phyloP scores from a whole-genome alignment of 2,888 invertebrate species.

The Rotaria magnacalcarata region DNA sequence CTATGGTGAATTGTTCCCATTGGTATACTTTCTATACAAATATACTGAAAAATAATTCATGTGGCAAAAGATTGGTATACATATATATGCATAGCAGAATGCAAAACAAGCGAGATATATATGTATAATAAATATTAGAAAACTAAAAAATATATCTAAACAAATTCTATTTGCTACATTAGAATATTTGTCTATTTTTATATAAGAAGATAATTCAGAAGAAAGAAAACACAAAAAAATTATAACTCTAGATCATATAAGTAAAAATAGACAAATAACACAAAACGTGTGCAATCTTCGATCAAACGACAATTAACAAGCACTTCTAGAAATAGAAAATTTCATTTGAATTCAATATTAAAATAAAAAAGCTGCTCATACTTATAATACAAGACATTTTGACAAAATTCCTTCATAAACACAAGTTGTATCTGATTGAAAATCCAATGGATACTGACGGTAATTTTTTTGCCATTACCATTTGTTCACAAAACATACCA shows the following conservation, averaged over 20 bases:
- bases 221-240: not conserved
- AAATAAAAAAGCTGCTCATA: not conserved
- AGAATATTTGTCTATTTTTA: not conserved
- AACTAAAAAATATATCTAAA: not conserved
- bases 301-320: not conserved
- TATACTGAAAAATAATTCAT: conserved; percentile 22
- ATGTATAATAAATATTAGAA: too few species aligned
- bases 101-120: not conserved
- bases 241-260: not conserved
- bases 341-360: too few species aligned
- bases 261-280: not conserved
- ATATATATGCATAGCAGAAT: not conserved
- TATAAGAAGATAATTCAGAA: not conserved
- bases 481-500: conserved; percentile 40
- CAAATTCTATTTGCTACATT: not conserved
- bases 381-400: not conserved
- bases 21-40: not conserved
- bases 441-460: conserved; percentile 1
- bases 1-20: not conserved
- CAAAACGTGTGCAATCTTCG: not conserved
- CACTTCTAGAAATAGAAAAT: not conserved
- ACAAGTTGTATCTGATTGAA: not conserved
- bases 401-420: not conserved
- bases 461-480: not conserved
- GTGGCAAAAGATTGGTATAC: not conserved